These are phyloP conservation scores for Melanotaenia nigrans DNA, from an alignment of 2,797 vertebrate genomes.

Conservation along the genomic window DNA sequence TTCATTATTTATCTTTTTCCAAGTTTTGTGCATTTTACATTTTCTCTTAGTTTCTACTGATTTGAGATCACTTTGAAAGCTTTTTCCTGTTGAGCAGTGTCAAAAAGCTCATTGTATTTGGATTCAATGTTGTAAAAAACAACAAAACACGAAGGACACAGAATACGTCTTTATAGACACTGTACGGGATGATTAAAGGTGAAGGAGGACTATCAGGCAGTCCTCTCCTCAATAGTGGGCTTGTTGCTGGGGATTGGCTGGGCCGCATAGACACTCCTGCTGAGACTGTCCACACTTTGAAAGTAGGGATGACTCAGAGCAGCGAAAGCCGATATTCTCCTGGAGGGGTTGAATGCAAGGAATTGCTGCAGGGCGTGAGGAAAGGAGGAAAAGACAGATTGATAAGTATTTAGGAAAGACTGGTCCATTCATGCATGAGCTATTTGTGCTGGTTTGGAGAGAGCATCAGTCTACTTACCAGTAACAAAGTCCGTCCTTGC, in stretches of 20 bases:
- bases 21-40: background rate
- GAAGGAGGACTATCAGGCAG: slow-evolving; percentile 79
- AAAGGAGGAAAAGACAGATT: background rate
- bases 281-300: slow-evolving; percentile 92
- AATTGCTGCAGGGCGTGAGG: slow-evolving; percentile 88
- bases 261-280: slow-evolving; percentile 87
- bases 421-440: background rate
- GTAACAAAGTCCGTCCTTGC: slow-evolving; percentile 91
- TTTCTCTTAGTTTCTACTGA: background rate
- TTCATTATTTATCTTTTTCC: background rate
- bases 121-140: slow-evolving; percentile 20
- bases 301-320: slow-evolving; percentile 97
- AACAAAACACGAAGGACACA: slow-evolving; percentile 2
- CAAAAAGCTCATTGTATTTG: slow-evolving; percentile 29
- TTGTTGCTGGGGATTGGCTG: slow-evolving; percentile 89
- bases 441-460: background rate
- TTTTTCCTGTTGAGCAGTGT: slow-evolving; percentile 28
- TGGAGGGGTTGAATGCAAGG: slow-evolving; percentile 94
- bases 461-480: slow-evolving; percentile 81
- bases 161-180: slow-evolving; percentile 43
- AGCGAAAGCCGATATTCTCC: slow-evolving; percentile 94
- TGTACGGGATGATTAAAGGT: slow-evolving; percentile 11
- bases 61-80: slow-evolving; percentile 17
- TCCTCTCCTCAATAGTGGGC: slow-evolving; percentile 90
- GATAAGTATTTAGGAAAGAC: no score